phyloP scores from a whole-genome alignment of 2,113 vertebrate genomes.

The Lates calcarifer region DNA sequence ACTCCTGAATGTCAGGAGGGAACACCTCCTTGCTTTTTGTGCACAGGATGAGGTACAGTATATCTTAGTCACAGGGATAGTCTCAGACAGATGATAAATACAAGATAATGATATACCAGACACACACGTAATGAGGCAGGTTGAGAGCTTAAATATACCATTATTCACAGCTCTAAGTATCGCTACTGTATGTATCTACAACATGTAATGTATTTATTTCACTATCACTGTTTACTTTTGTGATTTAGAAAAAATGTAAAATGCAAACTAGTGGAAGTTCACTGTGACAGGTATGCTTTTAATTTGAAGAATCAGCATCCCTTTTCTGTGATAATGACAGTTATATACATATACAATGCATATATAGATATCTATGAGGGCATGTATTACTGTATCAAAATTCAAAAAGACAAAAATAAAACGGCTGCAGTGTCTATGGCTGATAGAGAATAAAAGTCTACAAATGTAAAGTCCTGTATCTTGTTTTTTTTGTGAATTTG shows the following conservation, averaged over 20 bases:
- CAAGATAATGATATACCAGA: slow-evolving; percentile 25
- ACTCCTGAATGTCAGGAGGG: slow-evolving; percentile 72
- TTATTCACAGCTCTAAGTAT: slow-evolving; percentile 89
- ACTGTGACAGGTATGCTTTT: slow-evolving; percentile 96
- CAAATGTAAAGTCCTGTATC: slow-evolving; percentile 78
- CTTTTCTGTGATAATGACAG: slow-evolving; percentile 96
- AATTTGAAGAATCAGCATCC: slow-evolving; percentile 93
- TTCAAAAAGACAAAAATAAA: slow-evolving; percentile 89
- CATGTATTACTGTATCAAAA: slow-evolving; percentile 97
- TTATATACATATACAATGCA: slow-evolving; percentile 87
- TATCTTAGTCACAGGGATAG: slow-evolving; percentile 33
- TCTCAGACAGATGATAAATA: slow-evolving; percentile 30
- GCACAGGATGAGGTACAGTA: slow-evolving; percentile 54
- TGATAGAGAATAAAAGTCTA: slow-evolving; percentile 95
- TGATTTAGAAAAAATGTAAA: slow-evolving; percentile 86
- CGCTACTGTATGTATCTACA: slow-evolving; percentile 85
- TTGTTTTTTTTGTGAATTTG: slow-evolving; percentile 4
- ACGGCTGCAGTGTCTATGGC: slow-evolving; percentile 93
- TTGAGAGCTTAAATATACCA: slow-evolving; percentile 56
- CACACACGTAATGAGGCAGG: slow-evolving; percentile 26
- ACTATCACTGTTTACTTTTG: slow-evolving; percentile 86
- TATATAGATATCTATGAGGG: slow-evolving; percentile 96
- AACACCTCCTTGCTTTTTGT: slow-evolving; percentile 65
- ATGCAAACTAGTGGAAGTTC: slow-evolving; percentile 86
- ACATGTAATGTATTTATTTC: slow-evolving; percentile 81